phyloP scores from a whole-genome alignment of 2,113 vertebrate species.

The Sylvietta virens region DNA sequence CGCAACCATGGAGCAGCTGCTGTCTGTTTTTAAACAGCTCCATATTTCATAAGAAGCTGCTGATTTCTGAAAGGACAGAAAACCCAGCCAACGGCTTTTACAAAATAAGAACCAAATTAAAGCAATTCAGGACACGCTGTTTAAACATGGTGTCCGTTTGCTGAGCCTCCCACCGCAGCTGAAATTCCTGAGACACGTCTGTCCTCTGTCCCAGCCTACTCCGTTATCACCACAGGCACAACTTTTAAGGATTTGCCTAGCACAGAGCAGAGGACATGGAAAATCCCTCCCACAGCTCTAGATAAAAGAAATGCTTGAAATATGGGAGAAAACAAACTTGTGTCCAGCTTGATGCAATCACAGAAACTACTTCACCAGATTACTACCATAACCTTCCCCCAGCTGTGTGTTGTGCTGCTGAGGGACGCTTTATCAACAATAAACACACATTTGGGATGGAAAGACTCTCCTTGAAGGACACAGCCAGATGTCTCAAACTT shows the following conservation, averaged over 20 bases:
- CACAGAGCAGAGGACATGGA: neutral
- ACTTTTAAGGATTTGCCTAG: neutral
- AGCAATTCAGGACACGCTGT: conserved; percentile 41
- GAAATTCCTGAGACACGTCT: neutral
- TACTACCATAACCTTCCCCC: neutral
- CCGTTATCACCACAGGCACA: neutral
- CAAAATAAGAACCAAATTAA: conserved; percentile 56
- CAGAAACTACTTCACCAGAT: neutral
- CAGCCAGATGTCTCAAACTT: fast-evolving
- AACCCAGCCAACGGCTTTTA: conserved; percentile 51
- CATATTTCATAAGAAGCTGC: conserved; percentile 65
- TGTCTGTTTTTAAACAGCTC: conserved; percentile 64
- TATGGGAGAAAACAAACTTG: neutral
- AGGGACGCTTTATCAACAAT: neutral
- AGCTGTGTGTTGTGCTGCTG: neutral
- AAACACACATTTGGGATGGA: neutral
- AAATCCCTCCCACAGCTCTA: neutral
- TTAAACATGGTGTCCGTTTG: conserved; percentile 4
- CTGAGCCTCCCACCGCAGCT: neutral
- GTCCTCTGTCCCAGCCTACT: neutral
- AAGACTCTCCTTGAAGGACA: neutral
- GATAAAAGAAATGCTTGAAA: neutral
- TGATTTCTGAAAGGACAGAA: conserved; percentile 54
- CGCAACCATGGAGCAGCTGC: conserved; percentile 57
- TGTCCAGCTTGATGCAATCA: neutral